Conservation (phyloP, 2,888 invertebrate genomes). For the Noctua pronuba region DNA sequence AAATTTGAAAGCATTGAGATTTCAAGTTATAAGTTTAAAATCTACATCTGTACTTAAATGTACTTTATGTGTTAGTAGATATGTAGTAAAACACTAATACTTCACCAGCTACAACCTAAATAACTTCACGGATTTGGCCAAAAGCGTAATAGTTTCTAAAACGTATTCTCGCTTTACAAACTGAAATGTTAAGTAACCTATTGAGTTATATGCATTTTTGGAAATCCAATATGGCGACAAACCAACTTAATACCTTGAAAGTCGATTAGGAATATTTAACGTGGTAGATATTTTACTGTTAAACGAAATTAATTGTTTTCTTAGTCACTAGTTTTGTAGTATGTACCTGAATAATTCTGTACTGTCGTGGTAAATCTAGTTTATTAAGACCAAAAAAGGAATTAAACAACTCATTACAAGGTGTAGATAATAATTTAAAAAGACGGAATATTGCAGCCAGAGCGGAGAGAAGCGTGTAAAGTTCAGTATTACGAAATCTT, state of each 20-base stretch:
- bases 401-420: not conserved
- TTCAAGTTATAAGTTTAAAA: not conserved
- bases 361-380: slow-evolving; percentile 24
- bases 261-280: slow-evolving; percentile 40
- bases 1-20: not conserved
- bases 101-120: slow-evolving; percentile 53
- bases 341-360: slow-evolving; percentile 17
- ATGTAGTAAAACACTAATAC: slow-evolving; percentile 4
- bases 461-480: not conserved
- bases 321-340: slow-evolving; percentile 2
- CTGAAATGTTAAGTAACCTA: slow-evolving; percentile 46
- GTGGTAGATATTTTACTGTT: slow-evolving; percentile 18
- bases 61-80: slow-evolving; percentile 2
- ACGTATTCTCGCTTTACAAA: slow-evolving; percentile 47
- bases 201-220: slow-evolving; percentile 53
- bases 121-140: slow-evolving; percentile 56
- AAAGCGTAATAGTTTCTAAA: slow-evolving; percentile 49
- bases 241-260: slow-evolving; percentile 40
- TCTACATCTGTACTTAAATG: not conserved
- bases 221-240: slow-evolving; percentile 49
- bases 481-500: not conserved
- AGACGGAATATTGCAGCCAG: not conserved
- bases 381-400: not conserved
- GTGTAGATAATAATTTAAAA: slow-evolving; percentile 2
- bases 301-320: slow-evolving; percentile 46